Base-by-base conservation (phyloP, 2,888 invertebrate genomes). In the Campaea margaritaria region DNA sequence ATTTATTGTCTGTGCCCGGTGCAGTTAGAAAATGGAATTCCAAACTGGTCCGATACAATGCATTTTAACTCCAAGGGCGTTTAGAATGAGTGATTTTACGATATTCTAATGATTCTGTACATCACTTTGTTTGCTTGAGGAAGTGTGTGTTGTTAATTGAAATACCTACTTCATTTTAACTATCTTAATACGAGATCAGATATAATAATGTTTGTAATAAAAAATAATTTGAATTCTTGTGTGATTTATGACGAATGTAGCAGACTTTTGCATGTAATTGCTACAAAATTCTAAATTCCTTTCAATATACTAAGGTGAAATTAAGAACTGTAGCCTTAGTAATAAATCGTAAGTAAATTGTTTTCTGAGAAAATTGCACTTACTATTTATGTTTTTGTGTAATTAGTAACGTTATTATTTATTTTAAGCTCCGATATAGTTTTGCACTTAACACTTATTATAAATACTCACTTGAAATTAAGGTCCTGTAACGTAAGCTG, bases 381-480 rank as follows among this genome's bases (percentile, higher is more conserved):
- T 43, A 36, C 14, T 43, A 11, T 2, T 11, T 27, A 21, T 38
- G 21, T 39, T 11, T 39, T 5, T 36, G n/a, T 44, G 36, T 21
- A 14, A 15, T 2, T 31, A 38, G n/a, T 27, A 0, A 27, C 8
- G 2, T 16, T 47, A 45, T 10, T 46, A 31, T 39, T 39, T 38
- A 21, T 39, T 52, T 46, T 39, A 28, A 46, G n/a, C 15, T 51
- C 41, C 21, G 38, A 55, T 45, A 53, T 46, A 38, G 28, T 49
- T 51, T 21, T 36, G 34, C 49, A 58, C 58, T 11, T 14, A 55
- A 58, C 39, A 55, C 56, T 58, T 52, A 65, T 59, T 56, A 59
- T 9, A 46, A 57, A 78, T 84, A 86, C 91, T 90, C 68, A 91
- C 91, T 82, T 91, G 83, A 77, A 75, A 77, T 73, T 78, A 70